Conservation (phyloP, 1,140 invertebrate species). For the silkworm (Bombyx mori) region ASM3026992v2 NC_085117.1:8036001-8036500, state of each 20-base stretch:
- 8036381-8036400: background rate
- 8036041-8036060: conserved; percentile 51
- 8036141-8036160: conserved; percentile 36
- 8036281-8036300: background rate
- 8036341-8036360: too few relatives aligned
- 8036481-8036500: too few relatives aligned
- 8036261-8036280: background rate
- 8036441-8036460: background rate
- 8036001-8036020: conserved; percentile 41
- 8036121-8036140: conserved; percentile 32
- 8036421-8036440: background rate
- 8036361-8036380: too few relatives aligned
- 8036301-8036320: background rate
- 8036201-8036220: too few relatives aligned
- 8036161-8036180: conserved; percentile 1
- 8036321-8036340: too few relatives aligned
- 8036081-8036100: conserved; percentile 27
- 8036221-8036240: background rate
- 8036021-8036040: conserved; percentile 59
- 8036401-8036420: conserved; percentile 1
- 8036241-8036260: background rate
- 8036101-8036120: conserved; percentile 60
- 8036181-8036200: background rate
- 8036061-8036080: conserved; percentile 33
- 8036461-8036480: too few relatives aligned